phyloP scores from a whole-genome alignment of 2,797 vertebrate genomes.

The Dromococcyx pavoninus region DNA sequence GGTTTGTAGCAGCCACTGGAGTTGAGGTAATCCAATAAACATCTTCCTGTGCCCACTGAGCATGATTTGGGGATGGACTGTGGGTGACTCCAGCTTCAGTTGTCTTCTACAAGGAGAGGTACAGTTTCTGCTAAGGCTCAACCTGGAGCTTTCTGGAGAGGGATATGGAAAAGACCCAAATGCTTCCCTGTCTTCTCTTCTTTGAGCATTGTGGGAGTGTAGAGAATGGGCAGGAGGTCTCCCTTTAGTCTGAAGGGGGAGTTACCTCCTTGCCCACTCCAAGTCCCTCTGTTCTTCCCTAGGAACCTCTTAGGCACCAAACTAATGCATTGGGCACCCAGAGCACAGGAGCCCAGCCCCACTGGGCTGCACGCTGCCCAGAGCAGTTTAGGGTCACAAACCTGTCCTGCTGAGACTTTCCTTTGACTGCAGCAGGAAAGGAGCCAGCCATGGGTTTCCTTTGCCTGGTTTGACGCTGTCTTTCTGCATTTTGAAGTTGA shows the following conservation, averaged over 20 bases:
- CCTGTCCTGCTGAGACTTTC: background rate
- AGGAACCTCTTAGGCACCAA: background rate
- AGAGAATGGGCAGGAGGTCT: background rate
- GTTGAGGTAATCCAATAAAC: background rate
- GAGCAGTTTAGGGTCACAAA: background rate
- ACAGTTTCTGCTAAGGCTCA: background rate
- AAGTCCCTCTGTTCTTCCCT: background rate
- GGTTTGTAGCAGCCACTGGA: background rate
- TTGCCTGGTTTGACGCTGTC: background rate
- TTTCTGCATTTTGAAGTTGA: conserved; percentile 28
- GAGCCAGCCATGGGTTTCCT: background rate
- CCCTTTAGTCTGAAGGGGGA: background rate
- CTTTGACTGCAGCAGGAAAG: background rate
- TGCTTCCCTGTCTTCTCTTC: background rate
- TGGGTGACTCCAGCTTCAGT: background rate
- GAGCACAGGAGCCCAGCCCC: background rate
- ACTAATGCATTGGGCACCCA: background rate
- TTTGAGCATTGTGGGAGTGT: background rate
- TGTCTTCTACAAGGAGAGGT: background rate
- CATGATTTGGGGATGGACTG: background rate
- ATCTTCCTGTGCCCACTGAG: background rate
- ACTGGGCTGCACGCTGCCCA: background rate
- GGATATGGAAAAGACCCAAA: no score
- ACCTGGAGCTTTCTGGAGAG: background rate
- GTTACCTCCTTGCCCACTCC: background rate